These are phyloP conservation scores for Lindbergichthys nudifrons DNA, from an alignment of 2,797 vertebrate species.

Conservation along the genomic window DNA sequence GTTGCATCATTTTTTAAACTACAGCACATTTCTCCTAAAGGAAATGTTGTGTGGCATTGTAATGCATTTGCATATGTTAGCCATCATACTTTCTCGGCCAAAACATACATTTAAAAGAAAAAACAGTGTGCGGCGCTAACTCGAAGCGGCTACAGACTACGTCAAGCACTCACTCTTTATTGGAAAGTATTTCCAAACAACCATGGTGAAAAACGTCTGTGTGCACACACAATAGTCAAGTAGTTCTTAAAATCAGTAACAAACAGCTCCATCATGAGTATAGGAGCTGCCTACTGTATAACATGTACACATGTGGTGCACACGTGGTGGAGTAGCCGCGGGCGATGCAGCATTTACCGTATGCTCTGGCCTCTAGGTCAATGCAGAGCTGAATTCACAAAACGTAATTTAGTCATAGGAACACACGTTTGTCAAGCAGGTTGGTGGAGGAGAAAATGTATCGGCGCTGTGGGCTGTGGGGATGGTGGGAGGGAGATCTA, in stretches of 20 bases:
- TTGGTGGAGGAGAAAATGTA: slow-evolving; percentile 21
- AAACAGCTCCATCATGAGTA: slow-evolving; percentile 27
- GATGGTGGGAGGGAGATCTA: slow-evolving; percentile 68
- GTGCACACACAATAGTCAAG: neutral
- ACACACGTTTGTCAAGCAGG: slow-evolving; percentile 37
- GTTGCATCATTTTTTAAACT: too few species aligned
- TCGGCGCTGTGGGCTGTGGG: slow-evolving; percentile 43
- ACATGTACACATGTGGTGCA: neutral
- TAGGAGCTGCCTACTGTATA: neutral
- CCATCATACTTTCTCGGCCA: too few species aligned
- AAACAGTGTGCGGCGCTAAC: too few species aligned
- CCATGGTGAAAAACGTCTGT: too few species aligned
- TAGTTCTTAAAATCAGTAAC: slow-evolving; percentile 32
- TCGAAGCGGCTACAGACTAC: too few species aligned
- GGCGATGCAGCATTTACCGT: slow-evolving; percentile 37
- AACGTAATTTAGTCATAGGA: slow-evolving; percentile 58
- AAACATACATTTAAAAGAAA: too few species aligned
- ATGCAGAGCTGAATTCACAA: slow-evolving; percentile 24
- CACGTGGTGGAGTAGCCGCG: slow-evolving; percentile 13
- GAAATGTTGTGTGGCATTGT: too few species aligned
- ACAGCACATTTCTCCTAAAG: too few species aligned
- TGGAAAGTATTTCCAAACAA: too few species aligned
- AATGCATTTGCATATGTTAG: too few species aligned
- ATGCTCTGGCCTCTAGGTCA: slow-evolving; percentile 43
- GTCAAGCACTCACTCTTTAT: too few species aligned